Evolutionary conservation across 2,113 vertebrate genomes (phyloP).

Genomic region (Formicarius rufipectus): DNA sequence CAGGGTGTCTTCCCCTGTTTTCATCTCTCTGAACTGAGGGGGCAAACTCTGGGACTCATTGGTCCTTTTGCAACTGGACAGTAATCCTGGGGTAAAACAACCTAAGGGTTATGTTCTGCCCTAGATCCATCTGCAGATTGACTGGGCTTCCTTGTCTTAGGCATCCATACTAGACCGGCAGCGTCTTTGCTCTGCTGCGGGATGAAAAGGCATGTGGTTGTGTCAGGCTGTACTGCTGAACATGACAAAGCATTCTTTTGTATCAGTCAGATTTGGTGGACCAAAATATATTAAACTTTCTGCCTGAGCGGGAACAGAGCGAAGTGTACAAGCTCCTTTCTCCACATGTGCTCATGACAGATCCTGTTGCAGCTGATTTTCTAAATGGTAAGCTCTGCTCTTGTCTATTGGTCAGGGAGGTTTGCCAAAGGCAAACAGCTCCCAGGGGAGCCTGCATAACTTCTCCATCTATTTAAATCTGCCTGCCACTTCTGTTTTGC

Average conservation of each 20-base stretch:
- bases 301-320: conserved; percentile 88
- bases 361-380: conserved; percentile 80
- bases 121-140: background rate
- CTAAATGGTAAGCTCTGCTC: conserved; percentile 79
- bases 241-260: conserved; percentile 74
- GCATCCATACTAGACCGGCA: accelerated
- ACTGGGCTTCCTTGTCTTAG: background rate
- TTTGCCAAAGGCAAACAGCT: background rate
- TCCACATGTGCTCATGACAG: conserved; percentile 80
- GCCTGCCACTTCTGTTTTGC: background rate
- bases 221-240: conserved; percentile 9
- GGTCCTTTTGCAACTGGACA: background rate
- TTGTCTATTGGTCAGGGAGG: background rate
- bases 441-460: background rate
- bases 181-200: background rate
- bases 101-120: background rate
- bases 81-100: background rate
- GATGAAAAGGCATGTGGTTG: background rate
- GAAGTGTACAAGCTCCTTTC: conserved; percentile 88
- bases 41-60: background rate
- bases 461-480: background rate
- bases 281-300: conserved; percentile 92
- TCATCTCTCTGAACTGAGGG: background rate
- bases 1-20: background rate
- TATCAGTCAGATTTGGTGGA: conserved; percentile 93